A percentile compares a stretch with the other conserved stretches of the same genome.
Evolutionary conservation across 2,888 invertebrate genomes (phyloP).

Genomic region (Drosophila mettleri): DNA sequence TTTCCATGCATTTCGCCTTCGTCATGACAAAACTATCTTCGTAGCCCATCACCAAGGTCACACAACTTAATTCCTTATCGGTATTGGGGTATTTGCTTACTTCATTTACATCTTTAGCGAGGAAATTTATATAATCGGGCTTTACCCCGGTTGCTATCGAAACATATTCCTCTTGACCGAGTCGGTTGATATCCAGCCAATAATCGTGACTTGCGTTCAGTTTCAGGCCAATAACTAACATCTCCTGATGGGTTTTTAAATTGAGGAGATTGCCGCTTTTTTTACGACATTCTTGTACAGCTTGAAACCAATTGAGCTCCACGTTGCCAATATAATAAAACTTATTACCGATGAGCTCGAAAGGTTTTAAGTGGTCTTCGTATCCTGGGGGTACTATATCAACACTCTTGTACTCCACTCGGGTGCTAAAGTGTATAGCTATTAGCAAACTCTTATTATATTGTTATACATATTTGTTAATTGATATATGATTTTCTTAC

Average conservation of each 20-base stretch:
- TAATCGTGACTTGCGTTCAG: constrained; percentile 21
- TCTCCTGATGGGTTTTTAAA: constrained; percentile 18
- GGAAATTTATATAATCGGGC: constrained; percentile 13
- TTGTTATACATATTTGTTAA: not conserved
- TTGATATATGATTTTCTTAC: constrained; percentile 10
- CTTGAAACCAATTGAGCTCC: constrained; percentile 38
- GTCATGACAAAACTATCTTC: constrained; percentile 33
- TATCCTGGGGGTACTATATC: constrained; percentile 12
- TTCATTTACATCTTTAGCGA: not conserved
- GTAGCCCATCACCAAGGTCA: constrained; percentile 17
- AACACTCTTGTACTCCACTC: constrained; percentile 32
- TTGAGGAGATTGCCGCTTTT: constrained; percentile 26
- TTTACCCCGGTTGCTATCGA: constrained; percentile 32
- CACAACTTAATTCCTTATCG: constrained; percentile 17
- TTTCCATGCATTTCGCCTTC: constrained; percentile 14
- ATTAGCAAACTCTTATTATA: not conserved
- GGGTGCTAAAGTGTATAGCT: constrained; percentile 28
- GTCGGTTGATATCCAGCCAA: constrained; percentile 40
- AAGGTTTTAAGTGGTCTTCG: constrained; percentile 5
- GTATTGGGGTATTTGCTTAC: not conserved
- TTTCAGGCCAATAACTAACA: not conserved
- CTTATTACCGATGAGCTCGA: constrained; percentile 24
- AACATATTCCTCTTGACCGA: constrained; percentile 39
- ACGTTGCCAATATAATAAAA: constrained; percentile 27
- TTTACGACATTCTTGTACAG: constrained; percentile 40